Base-by-base conservation (phyloP, 2,797 vertebrate genomes). In the Rhinophrynus dorsalis region DNA sequence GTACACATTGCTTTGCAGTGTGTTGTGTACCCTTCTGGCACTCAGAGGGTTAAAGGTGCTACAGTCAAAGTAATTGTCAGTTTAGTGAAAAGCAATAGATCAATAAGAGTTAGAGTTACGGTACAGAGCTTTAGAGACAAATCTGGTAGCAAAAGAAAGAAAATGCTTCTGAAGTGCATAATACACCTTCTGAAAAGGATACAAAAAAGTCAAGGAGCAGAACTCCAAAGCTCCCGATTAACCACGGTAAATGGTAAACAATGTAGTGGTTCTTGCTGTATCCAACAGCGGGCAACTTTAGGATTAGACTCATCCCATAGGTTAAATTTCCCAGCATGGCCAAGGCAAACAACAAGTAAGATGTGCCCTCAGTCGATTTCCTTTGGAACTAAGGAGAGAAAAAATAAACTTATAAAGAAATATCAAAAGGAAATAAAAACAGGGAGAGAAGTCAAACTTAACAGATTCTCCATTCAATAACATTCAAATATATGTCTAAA, bases 171-270 rank as follows among this genome's bases (percentile, higher is more conserved):
- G 9, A 30, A 30, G 9, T 4, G 29, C 29, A 30, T 4, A 30
- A 4, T 30, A 30, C 29, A 30, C 4, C 9, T 30, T 9, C 8
- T 44, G 15, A 77, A 79, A 89, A 92, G 82, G 80, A 90, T 86
- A 89, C 82, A 65, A 91, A 83, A 76, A 83, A 61, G 17, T 90
- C 84, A 0, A 90, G 82, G 42, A 92, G 52, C n/a, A 89, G 76
- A 61, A 89, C 83, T 51, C 86, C 88, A 48, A 90, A 82, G 75
- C 85, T 92, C 61, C 83, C 86, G 13, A 88, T 81, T 29, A 92
- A 78, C 89, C 90, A 91, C 8, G 87, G 84, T 68, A 91, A 77
- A 74, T 86, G 87, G 70, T 86, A 83, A 50, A 84, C 35, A 65
- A 90, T 82, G 77, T 84, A 89, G 18, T 67, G 62, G 12, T 58